Evolutionary conservation across 2,888 invertebrate species (phyloP).

Genomic region (Dynastes maya): DNA sequence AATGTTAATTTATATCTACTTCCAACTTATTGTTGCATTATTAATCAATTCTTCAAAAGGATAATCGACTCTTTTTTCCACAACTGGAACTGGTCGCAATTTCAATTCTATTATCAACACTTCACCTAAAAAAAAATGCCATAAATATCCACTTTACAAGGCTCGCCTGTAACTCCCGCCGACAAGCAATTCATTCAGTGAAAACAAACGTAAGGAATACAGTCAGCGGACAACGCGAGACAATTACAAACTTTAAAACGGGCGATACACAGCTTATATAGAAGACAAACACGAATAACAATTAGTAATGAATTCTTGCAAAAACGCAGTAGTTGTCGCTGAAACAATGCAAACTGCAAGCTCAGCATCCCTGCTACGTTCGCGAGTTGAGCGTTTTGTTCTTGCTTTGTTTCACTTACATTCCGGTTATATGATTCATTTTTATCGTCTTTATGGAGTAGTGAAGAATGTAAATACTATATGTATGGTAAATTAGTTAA

Average conservation of each 20-base stretch:
- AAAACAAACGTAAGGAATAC: constrained; percentile 45
- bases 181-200: constrained; percentile 46
- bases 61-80: constrained; percentile 22
- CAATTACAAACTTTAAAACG: constrained; percentile 46
- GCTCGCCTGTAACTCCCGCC: constrained; percentile 36
- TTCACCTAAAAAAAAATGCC: constrained; percentile 38
- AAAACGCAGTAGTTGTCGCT: constrained; percentile 45
- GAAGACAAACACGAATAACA: constrained; percentile 51
- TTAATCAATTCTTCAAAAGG: constrained; percentile 36
- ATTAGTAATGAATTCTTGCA: constrained; percentile 51
- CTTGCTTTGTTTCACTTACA: background rate
- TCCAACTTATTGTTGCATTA: constrained; percentile 27
- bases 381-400: constrained; percentile 19
- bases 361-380: constrained; percentile 28
- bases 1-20: constrained; percentile 33
- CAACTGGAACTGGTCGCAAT: constrained; percentile 27
- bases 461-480: background rate
- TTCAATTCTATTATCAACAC: constrained; percentile 41
- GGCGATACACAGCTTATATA: constrained; percentile 43
- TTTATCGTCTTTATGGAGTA: constrained; percentile 6
- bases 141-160: constrained; percentile 44
- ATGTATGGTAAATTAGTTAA: too few relatives aligned
- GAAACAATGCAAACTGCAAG: constrained; percentile 41
- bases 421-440: constrained; percentile 15
- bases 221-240: constrained; percentile 37